These are phyloP conservation scores for Hyposoter didymator DNA, from an alignment of 2,888 invertebrate genomes.

Conservation along the genomic window DNA sequence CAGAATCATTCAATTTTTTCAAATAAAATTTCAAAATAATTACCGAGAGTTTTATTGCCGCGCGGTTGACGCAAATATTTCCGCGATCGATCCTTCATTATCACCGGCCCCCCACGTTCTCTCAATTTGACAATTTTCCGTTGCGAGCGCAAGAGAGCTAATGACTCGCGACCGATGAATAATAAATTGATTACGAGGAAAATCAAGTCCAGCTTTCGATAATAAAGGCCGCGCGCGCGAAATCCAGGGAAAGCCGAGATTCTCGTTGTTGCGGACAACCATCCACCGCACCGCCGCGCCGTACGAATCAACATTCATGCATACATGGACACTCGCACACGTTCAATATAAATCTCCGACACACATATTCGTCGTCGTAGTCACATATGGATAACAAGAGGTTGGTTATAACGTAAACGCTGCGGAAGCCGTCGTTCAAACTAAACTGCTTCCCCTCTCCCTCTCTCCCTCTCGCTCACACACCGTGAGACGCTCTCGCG, in stretches of 20 bases:
- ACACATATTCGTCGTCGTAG: not conserved
- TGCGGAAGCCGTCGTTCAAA: conserved; percentile 66
- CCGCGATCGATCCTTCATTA: not conserved
- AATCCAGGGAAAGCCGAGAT: conserved; percentile 9
- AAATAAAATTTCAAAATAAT: too few species aligned
- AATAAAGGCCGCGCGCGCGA: conserved; percentile 38
- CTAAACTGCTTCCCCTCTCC: conserved; percentile 44
- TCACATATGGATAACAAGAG: conserved; percentile 19
- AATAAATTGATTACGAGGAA: conserved; percentile 72
- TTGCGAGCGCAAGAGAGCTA: conserved; percentile 31
- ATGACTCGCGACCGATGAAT: conserved; percentile 71
- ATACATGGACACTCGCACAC: not conserved
- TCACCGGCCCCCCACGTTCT: not conserved
- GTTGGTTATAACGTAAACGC: conserved; percentile 60
- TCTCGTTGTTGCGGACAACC: conserved; percentile 48
- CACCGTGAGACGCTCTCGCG: not conserved
- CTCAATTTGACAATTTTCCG: conserved; percentile 31
- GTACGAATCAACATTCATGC: conserved; percentile 10
- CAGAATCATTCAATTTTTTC: too few species aligned
- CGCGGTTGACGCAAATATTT: not conserved
- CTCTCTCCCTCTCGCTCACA: conserved; percentile 14
- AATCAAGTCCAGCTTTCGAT: conserved; percentile 40
- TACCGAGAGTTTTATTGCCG: too few species aligned
- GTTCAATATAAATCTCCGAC: not conserved
- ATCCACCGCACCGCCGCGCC: conserved; percentile 10